These are phyloP conservation scores for Philonicus albiceps DNA, from an alignment of 2,888 invertebrate genomes.

Conservation along the genomic window DNA sequence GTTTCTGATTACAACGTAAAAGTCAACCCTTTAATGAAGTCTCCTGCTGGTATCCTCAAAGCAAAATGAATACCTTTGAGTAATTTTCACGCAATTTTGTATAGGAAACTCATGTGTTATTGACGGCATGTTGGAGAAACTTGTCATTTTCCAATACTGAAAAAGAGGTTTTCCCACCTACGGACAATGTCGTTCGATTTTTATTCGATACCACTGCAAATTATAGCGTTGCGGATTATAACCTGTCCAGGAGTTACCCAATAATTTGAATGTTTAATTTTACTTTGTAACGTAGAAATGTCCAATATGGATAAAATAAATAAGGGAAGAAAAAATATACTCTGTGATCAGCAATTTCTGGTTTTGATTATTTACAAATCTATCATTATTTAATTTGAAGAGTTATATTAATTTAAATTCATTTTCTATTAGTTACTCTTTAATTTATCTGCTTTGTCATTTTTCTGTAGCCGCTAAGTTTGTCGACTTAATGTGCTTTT, in stretches of 20 bases:
- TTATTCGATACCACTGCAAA: not conserved
- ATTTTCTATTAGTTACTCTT: too few relatives aligned
- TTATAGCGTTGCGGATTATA: not conserved
- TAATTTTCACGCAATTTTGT: constrained; percentile 28
- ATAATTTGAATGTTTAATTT: not conserved
- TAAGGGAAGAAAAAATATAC: too few relatives aligned
- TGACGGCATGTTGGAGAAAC: constrained; percentile 16
- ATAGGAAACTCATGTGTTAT: not conserved
- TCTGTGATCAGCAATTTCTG: too few relatives aligned
- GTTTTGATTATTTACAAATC: too few relatives aligned
- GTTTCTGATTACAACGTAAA: not conserved
- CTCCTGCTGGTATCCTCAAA: constrained; percentile 11
- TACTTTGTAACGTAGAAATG: not conserved
- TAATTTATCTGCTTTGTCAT: too few relatives aligned
- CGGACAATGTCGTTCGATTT: not conserved
- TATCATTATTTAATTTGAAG: too few relatives aligned
- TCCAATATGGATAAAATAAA: not conserved
- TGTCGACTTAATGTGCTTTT: too few relatives aligned
- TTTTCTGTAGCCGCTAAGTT: too few relatives aligned
- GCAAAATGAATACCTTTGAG: not conserved
- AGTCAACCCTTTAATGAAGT: constrained; percentile 15
- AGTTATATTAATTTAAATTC: too few relatives aligned
- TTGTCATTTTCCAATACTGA: not conserved
- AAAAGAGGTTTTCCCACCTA: not conserved
- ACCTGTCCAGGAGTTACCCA: not conserved